phyloP scores from a whole-genome alignment of 2,113 vertebrate genomes.

The Spermophilus dauricus region DNA sequence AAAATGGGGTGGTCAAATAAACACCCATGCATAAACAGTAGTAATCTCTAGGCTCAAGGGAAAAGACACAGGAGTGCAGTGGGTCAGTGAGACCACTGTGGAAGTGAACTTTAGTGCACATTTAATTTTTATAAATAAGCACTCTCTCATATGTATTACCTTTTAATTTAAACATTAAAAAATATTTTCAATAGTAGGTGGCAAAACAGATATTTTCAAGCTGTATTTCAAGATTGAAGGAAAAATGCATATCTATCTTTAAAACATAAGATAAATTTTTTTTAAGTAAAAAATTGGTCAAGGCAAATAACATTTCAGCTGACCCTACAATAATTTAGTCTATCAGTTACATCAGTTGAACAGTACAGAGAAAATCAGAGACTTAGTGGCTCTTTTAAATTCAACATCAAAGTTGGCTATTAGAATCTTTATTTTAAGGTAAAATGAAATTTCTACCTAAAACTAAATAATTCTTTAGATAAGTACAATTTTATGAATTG shows the following conservation, averaged over 20 bases:
- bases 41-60: not conserved
- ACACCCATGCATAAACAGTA: not conserved
- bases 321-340: slow-evolving; percentile 3
- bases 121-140: slow-evolving; percentile 22
- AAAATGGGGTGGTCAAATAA: not conserved
- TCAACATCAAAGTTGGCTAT: too few species aligned
- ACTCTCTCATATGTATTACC: not conserved
- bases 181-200: slow-evolving; percentile 25
- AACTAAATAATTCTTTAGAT: slow-evolving; percentile 35
- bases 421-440: not conserved
- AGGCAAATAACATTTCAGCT: not conserved
- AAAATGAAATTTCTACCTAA: slow-evolving; percentile 54
- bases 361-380: not conserved
- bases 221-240: not conserved
- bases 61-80: not conserved
- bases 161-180: slow-evolving; percentile 5
- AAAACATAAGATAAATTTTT: not conserved
- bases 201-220: slow-evolving; percentile 45
- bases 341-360: slow-evolving; percentile 2
- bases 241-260: not conserved
- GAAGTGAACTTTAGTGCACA: not conserved
- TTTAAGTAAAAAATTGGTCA: slow-evolving; percentile 35
- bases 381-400: not conserved
- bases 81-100: not conserved
- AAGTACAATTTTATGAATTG: slow-evolving; percentile 47